Conservation (phyloP, 2,113 vertebrate genomes). For the Murina feae region DNA sequence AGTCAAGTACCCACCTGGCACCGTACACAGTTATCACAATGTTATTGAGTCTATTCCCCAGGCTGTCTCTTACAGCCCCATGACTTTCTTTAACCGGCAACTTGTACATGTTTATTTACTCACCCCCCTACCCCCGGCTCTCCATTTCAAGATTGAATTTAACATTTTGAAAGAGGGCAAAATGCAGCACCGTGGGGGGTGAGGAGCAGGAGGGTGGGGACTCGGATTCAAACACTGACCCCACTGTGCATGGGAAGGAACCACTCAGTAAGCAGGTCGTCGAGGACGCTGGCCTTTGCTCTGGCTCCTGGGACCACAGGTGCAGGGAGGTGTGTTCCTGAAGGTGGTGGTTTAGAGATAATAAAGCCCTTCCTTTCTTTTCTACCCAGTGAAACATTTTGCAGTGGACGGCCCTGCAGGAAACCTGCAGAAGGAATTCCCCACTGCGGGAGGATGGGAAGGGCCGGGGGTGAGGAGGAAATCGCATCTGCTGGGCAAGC, state of each 20-base stretch:
- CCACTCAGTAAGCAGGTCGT: neutral
- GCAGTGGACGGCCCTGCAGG: neutral
- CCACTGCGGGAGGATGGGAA: neutral
- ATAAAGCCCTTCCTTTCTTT: slow-evolving; percentile 14
- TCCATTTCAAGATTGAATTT: neutral
- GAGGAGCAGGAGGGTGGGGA: neutral
- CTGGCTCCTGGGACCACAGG: neutral
- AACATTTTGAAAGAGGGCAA: neutral
- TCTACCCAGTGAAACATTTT: neutral
- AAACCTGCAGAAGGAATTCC: neutral
- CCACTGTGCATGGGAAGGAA: neutral
- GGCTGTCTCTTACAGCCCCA: neutral
- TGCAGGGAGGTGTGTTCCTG: neutral
- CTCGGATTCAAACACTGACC: neutral
- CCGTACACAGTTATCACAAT: neutral
- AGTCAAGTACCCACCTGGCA: neutral
- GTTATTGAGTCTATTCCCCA: too few relatives aligned
- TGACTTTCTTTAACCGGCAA: neutral
- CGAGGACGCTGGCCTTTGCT: neutral
- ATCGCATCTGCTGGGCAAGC: neutral
- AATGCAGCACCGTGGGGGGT: too few relatives aligned
- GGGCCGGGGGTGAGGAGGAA: slow-evolving; percentile 31
- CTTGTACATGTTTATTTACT: neutral
- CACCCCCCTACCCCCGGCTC: neutral
- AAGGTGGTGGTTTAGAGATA: neutral